These are phyloP conservation scores for Procavia capensis DNA, from an alignment of 2,113 vertebrate species.

Conservation along the genomic window DNA sequence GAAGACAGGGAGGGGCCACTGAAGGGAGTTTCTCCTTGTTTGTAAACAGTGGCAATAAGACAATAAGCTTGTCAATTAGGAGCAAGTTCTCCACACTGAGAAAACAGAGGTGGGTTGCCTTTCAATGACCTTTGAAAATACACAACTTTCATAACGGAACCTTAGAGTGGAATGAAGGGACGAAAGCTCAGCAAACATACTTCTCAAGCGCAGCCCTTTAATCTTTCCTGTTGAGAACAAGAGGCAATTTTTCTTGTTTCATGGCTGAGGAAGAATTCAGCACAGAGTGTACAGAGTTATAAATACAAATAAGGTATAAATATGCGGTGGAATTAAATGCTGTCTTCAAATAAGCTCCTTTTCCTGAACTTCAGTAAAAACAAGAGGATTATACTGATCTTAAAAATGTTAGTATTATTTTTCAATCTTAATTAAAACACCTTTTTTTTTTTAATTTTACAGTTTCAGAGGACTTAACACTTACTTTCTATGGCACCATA, in stretches of 20 bases:
- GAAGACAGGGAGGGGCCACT: slow-evolving; percentile 85
- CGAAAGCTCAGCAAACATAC: slow-evolving; percentile 41
- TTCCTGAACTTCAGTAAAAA: slow-evolving; percentile 10
- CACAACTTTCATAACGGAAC: slow-evolving; percentile 70
- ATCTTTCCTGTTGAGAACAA: slow-evolving; percentile 52
- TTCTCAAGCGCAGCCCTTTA: slow-evolving; percentile 54
- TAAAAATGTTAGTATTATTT: neutral
- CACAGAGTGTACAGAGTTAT: slow-evolving; percentile 58
- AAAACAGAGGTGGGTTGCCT: slow-evolving; percentile 70
- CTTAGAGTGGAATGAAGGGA: slow-evolving; percentile 3
- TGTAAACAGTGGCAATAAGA: slow-evolving; percentile 83
- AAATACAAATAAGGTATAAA: slow-evolving; percentile 66
- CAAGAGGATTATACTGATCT: neutral
- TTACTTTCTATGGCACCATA: neutral
- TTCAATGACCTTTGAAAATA: slow-evolving; percentile 60
- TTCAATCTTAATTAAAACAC: neutral
- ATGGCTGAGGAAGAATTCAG: slow-evolving; percentile 50
- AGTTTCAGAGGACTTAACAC: neutral
- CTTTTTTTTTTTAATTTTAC: neutral
- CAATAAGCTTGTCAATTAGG: slow-evolving; percentile 49
- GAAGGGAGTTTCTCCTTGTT: slow-evolving; percentile 83
- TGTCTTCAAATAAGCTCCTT: neutral
- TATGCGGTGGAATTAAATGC: slow-evolving; percentile 1
- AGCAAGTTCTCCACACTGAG: slow-evolving; percentile 57
- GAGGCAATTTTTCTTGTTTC: slow-evolving; percentile 59